Evolutionary conservation across 2,888 invertebrate species (phyloP).

Genomic region (Lochmaea capreae): DNA sequence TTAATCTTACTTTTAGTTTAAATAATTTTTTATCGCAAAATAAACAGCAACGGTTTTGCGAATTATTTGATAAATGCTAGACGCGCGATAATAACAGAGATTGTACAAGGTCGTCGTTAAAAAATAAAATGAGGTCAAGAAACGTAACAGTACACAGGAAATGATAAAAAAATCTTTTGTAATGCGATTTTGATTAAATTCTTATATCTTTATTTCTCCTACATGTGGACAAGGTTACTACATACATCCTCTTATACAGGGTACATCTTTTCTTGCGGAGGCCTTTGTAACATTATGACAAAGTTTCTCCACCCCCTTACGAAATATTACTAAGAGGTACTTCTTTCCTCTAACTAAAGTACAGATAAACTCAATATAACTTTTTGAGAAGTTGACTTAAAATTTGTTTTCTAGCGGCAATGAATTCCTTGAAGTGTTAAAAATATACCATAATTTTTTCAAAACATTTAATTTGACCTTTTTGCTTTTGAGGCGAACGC

Average conservation of each 20-base stretch:
- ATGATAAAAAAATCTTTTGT: conserved; percentile 5
- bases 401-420: too few relatives aligned
- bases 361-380: too few relatives aligned
- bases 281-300: too few relatives aligned
- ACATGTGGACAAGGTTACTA: background rate
- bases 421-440: too few relatives aligned
- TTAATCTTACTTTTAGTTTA: background rate
- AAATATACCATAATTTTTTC: too few relatives aligned
- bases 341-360: too few relatives aligned
- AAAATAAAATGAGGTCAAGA: conserved; percentile 2
- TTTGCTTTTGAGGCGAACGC: too few relatives aligned
- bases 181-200: background rate
- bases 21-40: background rate
- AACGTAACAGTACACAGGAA: background rate
- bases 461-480: too few relatives aligned
- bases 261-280: too few relatives aligned
- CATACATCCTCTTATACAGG: background rate
- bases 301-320: too few relatives aligned
- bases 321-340: too few relatives aligned
- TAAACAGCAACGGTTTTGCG: background rate
- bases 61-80: background rate
- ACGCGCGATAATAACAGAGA: background rate
- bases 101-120: background rate
- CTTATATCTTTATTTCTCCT: background rate
- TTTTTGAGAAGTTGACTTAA: too few relatives aligned